Base-by-base conservation (phyloP, 1,140 invertebrate species). In the Medauroidea extradentata region DNA sequence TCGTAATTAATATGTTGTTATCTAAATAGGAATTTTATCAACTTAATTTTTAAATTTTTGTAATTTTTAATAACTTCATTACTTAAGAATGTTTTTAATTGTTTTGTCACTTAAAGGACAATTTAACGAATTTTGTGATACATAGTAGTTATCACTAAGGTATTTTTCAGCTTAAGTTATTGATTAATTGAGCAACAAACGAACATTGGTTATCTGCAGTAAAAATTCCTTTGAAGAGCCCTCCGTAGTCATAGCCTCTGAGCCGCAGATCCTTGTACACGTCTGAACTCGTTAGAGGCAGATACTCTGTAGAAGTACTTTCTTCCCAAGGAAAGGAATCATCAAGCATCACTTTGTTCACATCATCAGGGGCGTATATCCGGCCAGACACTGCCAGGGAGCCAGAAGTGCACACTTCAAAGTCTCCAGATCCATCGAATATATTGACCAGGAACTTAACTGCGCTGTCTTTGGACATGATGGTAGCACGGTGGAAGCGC, bases 181-280 rank as follows among this genome's bases (percentile, higher is more conserved):
- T n/a, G n/a, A n/a, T n/a, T n/a, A n/a, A n/a, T n/a, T n/a, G n/a
- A n/a, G n/a, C n/a, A n/a, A n/a, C n/a, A n/a, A n/a, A 21, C 48
- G 19, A 19, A 51, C 85, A 88, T 64, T 82, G 75, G 59, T 85
- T 83, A 65, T 92, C 86, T 1, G 86, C 78, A 13, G 79, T 68
- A 1, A 78, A 71, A 59, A 96, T 86, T 25, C 91, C 94, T 63
- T 88, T 84, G 81, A 99, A 99, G 9, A 87, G 78, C 52, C 91
- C 91, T 8, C 78, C 78, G 73, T 99, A 99, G 71, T 98, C 92
- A 71, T 99, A 99, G 7, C 96, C 96, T 59, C 95, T 80, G 0
- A 98, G 79, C 59, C 91, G 77, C 13, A 99, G 77, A 73, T 97
- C 94, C 72, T 97, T 97, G 79, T 99, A 99, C 13, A 97, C 79